phyloP scores from a whole-genome alignment of 2,113 vertebrate genomes.

The Passer montanus region DNA sequence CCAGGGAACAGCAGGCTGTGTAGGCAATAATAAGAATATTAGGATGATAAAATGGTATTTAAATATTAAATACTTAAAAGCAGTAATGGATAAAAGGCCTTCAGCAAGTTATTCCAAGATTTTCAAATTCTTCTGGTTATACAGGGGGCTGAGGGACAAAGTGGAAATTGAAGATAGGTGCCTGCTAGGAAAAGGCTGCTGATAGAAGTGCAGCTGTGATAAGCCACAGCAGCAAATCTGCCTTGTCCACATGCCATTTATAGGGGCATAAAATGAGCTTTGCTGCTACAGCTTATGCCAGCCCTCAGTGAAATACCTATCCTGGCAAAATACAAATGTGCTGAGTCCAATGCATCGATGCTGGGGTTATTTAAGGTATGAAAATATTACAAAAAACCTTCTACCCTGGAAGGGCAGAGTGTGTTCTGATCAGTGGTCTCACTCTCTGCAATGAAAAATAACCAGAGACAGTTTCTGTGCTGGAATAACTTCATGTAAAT shows the following conservation, averaged over 20 bases:
- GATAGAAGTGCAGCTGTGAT: neutral
- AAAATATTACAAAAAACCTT: neutral
- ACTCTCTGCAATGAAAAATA: neutral
- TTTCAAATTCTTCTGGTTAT: neutral
- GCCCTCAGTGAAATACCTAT: neutral
- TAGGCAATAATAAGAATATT: slow-evolving; percentile 41
- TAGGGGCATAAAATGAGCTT: slow-evolving; percentile 39
- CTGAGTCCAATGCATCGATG: neutral
- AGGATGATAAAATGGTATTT: slow-evolving; percentile 66
- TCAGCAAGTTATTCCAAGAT: neutral
- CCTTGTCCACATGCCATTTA: neutral
- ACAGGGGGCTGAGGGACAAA: neutral
- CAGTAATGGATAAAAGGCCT: slow-evolving; percentile 44
- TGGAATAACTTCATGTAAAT: neutral
- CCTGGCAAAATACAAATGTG: neutral
- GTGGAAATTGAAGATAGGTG: neutral
- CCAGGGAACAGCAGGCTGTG: neutral
- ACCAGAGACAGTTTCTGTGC: neutral
- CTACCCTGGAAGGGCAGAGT: neutral
- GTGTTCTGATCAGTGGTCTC: neutral
- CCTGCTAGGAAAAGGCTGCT: neutral
- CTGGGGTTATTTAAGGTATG: neutral
- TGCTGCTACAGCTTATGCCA: neutral
- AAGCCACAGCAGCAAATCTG: slow-evolving; percentile 10
- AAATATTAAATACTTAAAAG: slow-evolving; percentile 68